phyloP scores from a whole-genome alignment of 2,797 vertebrate genomes.

The Pogonophryne albipinna region DNA sequence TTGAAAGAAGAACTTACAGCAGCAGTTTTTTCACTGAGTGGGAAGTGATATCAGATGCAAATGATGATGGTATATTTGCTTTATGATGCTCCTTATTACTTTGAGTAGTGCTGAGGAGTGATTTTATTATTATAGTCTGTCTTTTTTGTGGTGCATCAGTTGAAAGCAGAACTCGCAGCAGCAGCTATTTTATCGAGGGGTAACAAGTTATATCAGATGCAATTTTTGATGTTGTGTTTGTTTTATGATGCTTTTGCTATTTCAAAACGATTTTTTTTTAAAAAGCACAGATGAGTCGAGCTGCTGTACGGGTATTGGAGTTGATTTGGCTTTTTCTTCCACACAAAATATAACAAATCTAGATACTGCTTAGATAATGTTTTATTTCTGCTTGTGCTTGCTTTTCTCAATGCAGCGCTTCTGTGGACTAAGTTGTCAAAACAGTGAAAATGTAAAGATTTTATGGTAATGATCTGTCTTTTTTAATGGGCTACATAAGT shows the following conservation, averaged over 20 bases:
- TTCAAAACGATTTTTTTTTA: slow-evolving; percentile 23
- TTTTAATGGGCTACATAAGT: slow-evolving; percentile 50
- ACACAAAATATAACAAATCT: slow-evolving; percentile 23
- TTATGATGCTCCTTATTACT: too few relatives aligned
- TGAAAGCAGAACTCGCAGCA: slow-evolving; percentile 15
- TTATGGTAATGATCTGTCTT: slow-evolving; percentile 45
- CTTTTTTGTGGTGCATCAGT: too few relatives aligned
- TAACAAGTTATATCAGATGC: slow-evolving; percentile 59
- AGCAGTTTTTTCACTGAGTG: too few relatives aligned
- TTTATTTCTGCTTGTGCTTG: slow-evolving; percentile 28
- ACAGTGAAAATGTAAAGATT: slow-evolving; percentile 35
- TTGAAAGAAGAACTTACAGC: too few relatives aligned
- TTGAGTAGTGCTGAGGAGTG: too few relatives aligned
- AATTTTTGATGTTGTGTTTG: slow-evolving; percentile 50
- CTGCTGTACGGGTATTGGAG: slow-evolving; percentile 7
- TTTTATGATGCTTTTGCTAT: slow-evolving; percentile 28
- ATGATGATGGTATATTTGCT: too few relatives aligned
- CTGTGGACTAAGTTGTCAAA: slow-evolving; percentile 32
- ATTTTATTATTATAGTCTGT: too few relatives aligned
- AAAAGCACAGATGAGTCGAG: slow-evolving; percentile 25
- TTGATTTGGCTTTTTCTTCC: slow-evolving; percentile 21
- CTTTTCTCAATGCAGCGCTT: neutral
- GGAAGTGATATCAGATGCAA: too few relatives aligned
- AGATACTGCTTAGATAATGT: slow-evolving; percentile 42
- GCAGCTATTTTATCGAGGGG: slow-evolving; percentile 40